Percentiles rank a stretch among this genome's conserved stretches.
These are phyloP conservation scores for Stercorarius parasiticus DNA, from an alignment of 2,113 vertebrate genomes.

Conservation along the genomic window DNA sequence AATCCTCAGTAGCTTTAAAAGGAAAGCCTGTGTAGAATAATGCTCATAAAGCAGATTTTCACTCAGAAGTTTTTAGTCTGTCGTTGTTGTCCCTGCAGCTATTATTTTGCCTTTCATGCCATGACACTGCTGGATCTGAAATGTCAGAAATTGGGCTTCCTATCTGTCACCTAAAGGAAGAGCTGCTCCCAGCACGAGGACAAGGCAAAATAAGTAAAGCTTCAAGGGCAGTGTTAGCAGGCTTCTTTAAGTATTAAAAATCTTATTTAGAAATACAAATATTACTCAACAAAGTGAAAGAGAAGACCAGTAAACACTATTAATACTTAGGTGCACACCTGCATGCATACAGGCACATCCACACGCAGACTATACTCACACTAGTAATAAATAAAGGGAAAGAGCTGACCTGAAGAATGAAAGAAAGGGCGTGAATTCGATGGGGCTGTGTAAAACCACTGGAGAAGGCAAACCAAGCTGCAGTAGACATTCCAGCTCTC, in stretches of 20 bases:
- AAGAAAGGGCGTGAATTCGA: neutral
- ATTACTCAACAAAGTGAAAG: neutral
- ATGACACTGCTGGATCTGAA: neutral
- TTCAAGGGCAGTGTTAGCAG: neutral
- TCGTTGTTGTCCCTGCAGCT: neutral
- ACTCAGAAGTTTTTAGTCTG: neutral
- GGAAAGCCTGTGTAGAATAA: neutral
- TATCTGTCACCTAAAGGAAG: neutral
- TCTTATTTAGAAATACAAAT: neutral
- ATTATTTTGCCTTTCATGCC: neutral
- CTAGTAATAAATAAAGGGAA: neutral
- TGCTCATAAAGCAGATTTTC: neutral
- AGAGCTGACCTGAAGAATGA: neutral
- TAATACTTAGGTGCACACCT: neutral
- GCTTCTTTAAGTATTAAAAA: neutral
- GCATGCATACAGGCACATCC: neutral
- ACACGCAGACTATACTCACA: neutral
- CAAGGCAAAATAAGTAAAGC: neutral
- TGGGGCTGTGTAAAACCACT: neutral
- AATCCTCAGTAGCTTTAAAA: neutral
- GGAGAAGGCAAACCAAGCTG: neutral
- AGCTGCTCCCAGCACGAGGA: neutral
- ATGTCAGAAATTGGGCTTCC: neutral
- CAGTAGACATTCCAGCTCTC: neutral
- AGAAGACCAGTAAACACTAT: neutral